phyloP scores from a whole-genome alignment of 2,797 vertebrate species.

The Gallinago solitaria region DNA sequence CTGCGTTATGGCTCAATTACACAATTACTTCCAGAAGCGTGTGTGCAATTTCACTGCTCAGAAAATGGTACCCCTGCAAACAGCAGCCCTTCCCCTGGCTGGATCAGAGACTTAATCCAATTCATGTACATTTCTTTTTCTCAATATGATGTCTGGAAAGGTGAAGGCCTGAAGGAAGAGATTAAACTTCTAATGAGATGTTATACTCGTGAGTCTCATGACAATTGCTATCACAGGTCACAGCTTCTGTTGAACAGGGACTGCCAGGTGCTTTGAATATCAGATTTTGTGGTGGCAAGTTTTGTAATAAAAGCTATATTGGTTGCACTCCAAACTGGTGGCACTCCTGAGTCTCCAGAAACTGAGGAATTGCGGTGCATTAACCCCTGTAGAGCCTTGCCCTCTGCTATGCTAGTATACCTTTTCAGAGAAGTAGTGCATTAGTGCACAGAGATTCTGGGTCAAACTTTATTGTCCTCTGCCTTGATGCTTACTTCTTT shows the following conservation, averaged over 20 bases:
- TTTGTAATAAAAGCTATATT: background rate
- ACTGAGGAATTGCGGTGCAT: background rate
- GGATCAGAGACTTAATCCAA: background rate
- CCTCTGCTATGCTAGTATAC: background rate
- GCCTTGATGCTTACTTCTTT: background rate
- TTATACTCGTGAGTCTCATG: background rate
- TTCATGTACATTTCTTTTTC: background rate
- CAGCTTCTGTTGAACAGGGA: background rate
- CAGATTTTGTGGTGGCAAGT: background rate
- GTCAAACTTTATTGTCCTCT: background rate
- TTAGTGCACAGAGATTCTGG: background rate
- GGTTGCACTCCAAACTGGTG: accelerated
- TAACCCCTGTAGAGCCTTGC: background rate
- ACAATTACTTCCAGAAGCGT: background rate
- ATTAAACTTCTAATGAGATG: background rate
- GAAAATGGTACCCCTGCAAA: background rate
- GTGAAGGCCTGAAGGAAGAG: background rate
- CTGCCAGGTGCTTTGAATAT: background rate
- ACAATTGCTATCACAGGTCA: background rate
- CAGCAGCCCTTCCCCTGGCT: background rate
- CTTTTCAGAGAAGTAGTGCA: background rate
- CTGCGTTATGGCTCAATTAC: background rate
- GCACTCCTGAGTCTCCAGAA: background rate
- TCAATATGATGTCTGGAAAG: background rate
- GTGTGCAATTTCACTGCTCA: background rate